These are phyloP conservation scores for Sinocyclocheilus anshuiensis DNA, from an alignment of 2,113 vertebrate genomes.

Conservation along the genomic window DNA sequence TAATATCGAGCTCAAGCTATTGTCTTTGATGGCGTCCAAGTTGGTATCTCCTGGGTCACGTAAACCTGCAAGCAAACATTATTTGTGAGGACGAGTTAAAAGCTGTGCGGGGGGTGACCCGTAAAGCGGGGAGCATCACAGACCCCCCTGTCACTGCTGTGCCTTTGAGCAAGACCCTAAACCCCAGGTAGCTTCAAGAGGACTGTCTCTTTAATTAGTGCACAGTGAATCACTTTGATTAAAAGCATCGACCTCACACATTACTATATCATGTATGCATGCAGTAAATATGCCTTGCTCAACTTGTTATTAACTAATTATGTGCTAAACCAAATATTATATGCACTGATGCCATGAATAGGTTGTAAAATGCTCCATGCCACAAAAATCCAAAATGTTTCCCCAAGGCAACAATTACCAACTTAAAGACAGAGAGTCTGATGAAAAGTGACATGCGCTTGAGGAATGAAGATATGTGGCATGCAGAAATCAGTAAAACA, in stretches of 20 bases:
- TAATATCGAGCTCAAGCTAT: background rate
- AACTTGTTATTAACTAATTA: slow-evolving; percentile 12
- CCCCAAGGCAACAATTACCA: slow-evolving; percentile 20
- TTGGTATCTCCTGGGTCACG: background rate
- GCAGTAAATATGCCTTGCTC: background rate
- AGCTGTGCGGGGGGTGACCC: background rate
- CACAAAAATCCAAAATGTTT: slow-evolving; percentile 24
- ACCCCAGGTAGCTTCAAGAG: background rate
- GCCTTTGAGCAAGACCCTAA: slow-evolving; percentile 2
- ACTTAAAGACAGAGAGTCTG: background rate
- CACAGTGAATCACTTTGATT: slow-evolving; percentile 20
- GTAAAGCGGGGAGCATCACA: slow-evolving; percentile 12
- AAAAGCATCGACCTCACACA: slow-evolving; percentile 9
- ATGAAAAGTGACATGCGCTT: background rate
- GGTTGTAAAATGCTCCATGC: background rate
- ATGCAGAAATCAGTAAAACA: background rate
- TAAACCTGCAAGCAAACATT: slow-evolving; percentile 10
- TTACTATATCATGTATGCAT: background rate
- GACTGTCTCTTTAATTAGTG: slow-evolving; percentile 35
- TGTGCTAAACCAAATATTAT: slow-evolving; percentile 4
- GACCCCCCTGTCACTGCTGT: slow-evolving; percentile 1
- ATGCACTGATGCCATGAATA: background rate
- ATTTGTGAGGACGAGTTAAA: background rate
- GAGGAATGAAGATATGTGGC: background rate
- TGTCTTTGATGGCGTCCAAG: background rate